phyloP scores from a whole-genome alignment of 2,797 vertebrate genomes.

The Helicolenus hilgendorfi region DNA sequence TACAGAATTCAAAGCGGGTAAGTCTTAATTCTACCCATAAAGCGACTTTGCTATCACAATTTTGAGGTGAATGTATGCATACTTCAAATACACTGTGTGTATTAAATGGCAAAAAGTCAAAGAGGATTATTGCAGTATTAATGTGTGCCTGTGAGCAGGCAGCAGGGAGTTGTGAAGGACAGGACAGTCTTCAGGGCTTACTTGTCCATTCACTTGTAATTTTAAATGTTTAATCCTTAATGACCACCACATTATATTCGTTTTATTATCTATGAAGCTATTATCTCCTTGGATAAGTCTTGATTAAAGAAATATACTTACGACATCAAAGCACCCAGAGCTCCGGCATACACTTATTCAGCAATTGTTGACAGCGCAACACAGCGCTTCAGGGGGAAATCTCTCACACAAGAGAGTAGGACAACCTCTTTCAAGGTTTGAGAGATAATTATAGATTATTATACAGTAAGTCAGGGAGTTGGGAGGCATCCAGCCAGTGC shows the following conservation, averaged over 20 bases:
- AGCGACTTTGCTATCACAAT: conserved; percentile 42
- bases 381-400: conserved; percentile 44
- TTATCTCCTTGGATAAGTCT: conserved; percentile 67
- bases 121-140: conserved; percentile 66
- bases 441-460: conserved; percentile 79
- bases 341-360: conserved; percentile 51
- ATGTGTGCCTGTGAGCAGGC: conserved; percentile 60
- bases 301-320: conserved; percentile 78
- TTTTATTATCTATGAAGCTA: conserved; percentile 71
- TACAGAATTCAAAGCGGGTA: conserved; percentile 19
- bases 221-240: conserved; percentile 79
- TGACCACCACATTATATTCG: conserved; percentile 66
- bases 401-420: conserved; percentile 32
- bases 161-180: conserved; percentile 68
- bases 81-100: conserved; percentile 32
- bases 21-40: conserved; percentile 38
- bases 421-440: conserved; percentile 68
- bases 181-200: conserved; percentile 67
- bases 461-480: conserved; percentile 46
- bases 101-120: conserved; percentile 64
- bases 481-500: conserved; percentile 44
- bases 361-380: conserved; percentile 62
- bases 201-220: conserved; percentile 70
- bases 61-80: conserved; percentile 48
- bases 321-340: conserved; percentile 57